Conservation (phyloP, 1,140 invertebrate genomes). For the Drosophila athabasca region DNA sequence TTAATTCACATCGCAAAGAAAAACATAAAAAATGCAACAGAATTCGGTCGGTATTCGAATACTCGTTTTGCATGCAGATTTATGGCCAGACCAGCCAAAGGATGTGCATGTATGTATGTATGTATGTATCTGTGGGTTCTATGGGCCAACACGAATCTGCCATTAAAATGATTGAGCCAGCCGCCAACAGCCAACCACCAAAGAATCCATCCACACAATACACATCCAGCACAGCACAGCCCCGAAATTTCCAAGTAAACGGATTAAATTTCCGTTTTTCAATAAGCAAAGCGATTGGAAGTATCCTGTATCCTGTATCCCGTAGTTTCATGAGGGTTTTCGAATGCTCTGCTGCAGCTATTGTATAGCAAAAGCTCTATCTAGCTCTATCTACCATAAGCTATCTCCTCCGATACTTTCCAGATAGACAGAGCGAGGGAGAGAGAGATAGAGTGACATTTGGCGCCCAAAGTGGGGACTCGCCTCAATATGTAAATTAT, state of each 20-base stretch:
- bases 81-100: conserved; percentile 13
- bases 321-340: not conserved
- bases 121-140: conserved; percentile 1
- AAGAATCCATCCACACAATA: conserved; percentile 67
- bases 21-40: conserved; percentile 22
- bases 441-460: too few relatives aligned
- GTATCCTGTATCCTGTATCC: not conserved
- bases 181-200: conserved; percentile 46
- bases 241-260: conserved; percentile 62
- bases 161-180: conserved; percentile 71
- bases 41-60: not conserved
- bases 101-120: not conserved
- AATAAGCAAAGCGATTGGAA: conserved; percentile 18
- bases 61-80: conserved; percentile 1
- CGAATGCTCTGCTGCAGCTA: conserved; percentile 20
- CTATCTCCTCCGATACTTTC: not conserved
- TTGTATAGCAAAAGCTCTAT: too few relatives aligned
- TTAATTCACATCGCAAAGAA: conserved; percentile 21
- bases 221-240: conserved; percentile 20
- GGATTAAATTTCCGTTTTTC: conserved; percentile 64
- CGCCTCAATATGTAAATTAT: too few relatives aligned
- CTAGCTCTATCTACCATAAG: too few relatives aligned
- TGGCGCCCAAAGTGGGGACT: too few relatives aligned
- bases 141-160: conserved; percentile 70
- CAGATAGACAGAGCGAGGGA: too few relatives aligned